A percentile compares a stretch with the other conserved stretches of the same genome.
phyloP scores from a whole-genome alignment of 2,797 vertebrate genomes.

The Macropus fuliginosus region DNA sequence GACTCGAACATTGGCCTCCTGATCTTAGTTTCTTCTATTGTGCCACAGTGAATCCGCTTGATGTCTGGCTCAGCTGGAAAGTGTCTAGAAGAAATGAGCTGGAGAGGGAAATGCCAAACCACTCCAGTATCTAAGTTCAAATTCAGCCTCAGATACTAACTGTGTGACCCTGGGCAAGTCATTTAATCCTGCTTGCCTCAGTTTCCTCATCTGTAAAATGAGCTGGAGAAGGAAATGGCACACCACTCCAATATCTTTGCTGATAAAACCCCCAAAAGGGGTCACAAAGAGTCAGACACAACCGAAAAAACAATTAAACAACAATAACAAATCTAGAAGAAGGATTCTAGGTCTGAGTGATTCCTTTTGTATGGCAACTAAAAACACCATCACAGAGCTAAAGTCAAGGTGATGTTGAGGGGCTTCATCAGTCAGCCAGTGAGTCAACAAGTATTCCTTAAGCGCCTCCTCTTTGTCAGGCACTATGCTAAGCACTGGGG shows the following conservation, averaged over 20 bases:
- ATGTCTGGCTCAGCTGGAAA: not conserved
- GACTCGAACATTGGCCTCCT: not conserved
- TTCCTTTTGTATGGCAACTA: not conserved
- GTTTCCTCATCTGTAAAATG: too few relatives aligned
- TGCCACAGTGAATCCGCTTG: not conserved
- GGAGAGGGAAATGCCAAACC: not conserved
- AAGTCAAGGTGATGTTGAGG: not conserved
- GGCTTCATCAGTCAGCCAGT: not conserved
- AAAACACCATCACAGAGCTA: not conserved
- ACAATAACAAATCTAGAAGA: not conserved
- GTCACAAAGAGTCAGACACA: not conserved
- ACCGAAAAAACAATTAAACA: not conserved
- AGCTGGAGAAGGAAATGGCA: not conserved
- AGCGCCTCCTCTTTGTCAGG: not conserved
- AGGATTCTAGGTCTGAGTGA: not conserved
- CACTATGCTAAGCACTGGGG: not conserved
- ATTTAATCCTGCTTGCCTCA: too few relatives aligned
- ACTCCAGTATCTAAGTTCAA: not conserved
- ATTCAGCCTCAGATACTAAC: too few relatives aligned
- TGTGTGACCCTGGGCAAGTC: too few relatives aligned
- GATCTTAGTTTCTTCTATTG: not conserved
- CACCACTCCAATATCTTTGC: not conserved
- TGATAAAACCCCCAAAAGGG: not conserved
- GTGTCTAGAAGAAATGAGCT: not conserved
- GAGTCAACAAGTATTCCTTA: not conserved